Percentiles rank a stretch among this genome's conserved stretches.
These are phyloP conservation scores for Scartelaos histophorus DNA, from an alignment of 2,113 vertebrate species.

Conservation along the genomic window DNA sequence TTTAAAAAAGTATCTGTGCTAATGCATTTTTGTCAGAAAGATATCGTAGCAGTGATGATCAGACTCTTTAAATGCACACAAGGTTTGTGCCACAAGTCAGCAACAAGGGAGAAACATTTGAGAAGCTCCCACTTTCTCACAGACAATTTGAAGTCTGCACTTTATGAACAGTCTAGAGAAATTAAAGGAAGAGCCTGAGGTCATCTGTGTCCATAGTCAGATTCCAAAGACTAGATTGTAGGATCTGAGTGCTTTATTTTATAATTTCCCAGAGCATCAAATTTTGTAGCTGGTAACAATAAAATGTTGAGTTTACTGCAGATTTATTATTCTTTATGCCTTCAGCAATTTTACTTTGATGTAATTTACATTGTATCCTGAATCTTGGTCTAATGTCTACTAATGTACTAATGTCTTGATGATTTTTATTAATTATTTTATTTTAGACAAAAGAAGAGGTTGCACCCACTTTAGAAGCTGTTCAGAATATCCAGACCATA, in stretches of 20 bases:
- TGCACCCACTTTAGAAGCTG: constrained; percentile 92
- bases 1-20: background rate
- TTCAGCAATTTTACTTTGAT: background rate
- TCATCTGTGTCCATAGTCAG: background rate
- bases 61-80: background rate
- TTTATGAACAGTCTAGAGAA: background rate
- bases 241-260: background rate
- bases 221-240: background rate
- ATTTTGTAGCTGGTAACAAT: background rate
- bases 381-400: too few relatives aligned
- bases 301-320: too few relatives aligned
- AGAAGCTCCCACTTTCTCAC: background rate
- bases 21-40: background rate
- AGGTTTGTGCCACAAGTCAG: background rate
- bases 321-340: too few relatives aligned
- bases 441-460: constrained; percentile 95
- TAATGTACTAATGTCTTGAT: background rate
- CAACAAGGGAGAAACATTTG: background rate
- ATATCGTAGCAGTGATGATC: too few relatives aligned
- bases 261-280: background rate
- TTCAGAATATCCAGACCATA: constrained; percentile 94
- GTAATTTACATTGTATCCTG: background rate
- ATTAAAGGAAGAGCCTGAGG: background rate
- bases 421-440: background rate
- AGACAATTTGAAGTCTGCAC: background rate